Percentiles rank a stretch among this genome's conserved stretches.
Evolutionary conservation across 2,113 vertebrate genomes (phyloP).

Genomic region (Cheirogaleus medius): DNA sequence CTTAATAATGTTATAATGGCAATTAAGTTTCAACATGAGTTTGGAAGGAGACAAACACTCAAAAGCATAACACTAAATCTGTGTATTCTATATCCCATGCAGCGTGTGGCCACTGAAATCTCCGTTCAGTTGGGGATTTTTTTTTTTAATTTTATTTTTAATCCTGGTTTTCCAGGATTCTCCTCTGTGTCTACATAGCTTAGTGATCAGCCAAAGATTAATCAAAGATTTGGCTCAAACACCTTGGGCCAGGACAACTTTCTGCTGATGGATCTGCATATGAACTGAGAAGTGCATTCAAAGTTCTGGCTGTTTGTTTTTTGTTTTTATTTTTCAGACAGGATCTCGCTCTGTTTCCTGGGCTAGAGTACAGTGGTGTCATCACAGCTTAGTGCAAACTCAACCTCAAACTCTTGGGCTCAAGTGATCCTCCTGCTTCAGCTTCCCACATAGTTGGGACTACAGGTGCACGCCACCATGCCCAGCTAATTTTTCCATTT

Average conservation of each 20-base stretch:
- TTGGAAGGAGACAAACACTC: background rate
- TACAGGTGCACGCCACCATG: too few species aligned
- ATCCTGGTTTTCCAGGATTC: background rate
- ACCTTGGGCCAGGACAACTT: background rate
- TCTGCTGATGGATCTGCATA: background rate
- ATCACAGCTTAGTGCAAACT: too few species aligned
- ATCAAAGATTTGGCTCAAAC: background rate
- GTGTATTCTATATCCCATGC: background rate
- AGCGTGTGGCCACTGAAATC: background rate
- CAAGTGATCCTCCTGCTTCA: too few species aligned
- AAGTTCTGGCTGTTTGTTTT: too few species aligned
- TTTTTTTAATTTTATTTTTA: background rate
- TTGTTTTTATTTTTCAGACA: too few species aligned
- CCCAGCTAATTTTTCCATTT: too few species aligned
- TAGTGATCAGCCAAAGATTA: constrained; percentile 4
- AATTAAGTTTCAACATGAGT: background rate
- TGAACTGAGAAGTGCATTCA: background rate
- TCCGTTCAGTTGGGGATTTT: background rate
- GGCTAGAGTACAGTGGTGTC: too few species aligned
- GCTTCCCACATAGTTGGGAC: too few species aligned
- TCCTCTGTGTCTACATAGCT: background rate
- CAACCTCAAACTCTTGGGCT: too few species aligned
- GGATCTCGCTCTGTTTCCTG: too few species aligned
- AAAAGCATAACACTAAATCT: background rate
- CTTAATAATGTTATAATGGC: background rate